Conservation (phyloP, 2,113 vertebrate species). For the Onychorhynchus coronatus region DNA sequence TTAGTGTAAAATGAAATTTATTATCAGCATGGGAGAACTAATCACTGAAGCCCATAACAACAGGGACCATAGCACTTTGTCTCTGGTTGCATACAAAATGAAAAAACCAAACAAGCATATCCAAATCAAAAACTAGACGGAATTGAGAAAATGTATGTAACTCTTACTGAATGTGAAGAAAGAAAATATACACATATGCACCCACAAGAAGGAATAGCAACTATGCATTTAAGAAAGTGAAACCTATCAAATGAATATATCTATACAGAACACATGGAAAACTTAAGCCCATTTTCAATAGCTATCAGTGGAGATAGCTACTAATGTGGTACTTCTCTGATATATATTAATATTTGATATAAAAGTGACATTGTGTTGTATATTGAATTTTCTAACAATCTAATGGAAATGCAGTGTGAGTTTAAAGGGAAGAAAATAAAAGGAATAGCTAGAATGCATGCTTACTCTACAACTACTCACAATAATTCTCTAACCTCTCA, state of each 20-base stretch:
- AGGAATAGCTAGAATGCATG: slow-evolving; percentile 40
- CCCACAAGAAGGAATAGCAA: background rate
- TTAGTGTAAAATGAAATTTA: background rate
- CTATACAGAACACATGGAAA: background rate
- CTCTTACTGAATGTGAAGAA: background rate
- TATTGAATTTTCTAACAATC: slow-evolving; percentile 45
- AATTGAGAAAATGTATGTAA: background rate
- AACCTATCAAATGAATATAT: background rate
- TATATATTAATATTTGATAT: slow-evolving; percentile 58
- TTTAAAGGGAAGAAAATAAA: slow-evolving; percentile 65
- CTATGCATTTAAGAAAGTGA: background rate
- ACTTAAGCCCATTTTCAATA: slow-evolving; percentile 28
- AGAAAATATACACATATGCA: background rate
- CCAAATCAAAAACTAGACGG: background rate
- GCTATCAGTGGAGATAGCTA: background rate
- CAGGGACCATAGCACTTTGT: background rate
- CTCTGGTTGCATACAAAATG: background rate
- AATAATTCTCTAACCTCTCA: slow-evolving; percentile 77
- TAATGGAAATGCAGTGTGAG: slow-evolving; percentile 17
- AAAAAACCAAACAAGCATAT: background rate
- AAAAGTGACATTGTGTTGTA: slow-evolving; percentile 33
- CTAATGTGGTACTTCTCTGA: background rate
- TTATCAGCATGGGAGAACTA: background rate
- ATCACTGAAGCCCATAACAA: background rate
- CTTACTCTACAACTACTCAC: slow-evolving; percentile 44